Conservation (phyloP, 2,113 vertebrate genomes). For the Synchiropus splendidus region DNA sequence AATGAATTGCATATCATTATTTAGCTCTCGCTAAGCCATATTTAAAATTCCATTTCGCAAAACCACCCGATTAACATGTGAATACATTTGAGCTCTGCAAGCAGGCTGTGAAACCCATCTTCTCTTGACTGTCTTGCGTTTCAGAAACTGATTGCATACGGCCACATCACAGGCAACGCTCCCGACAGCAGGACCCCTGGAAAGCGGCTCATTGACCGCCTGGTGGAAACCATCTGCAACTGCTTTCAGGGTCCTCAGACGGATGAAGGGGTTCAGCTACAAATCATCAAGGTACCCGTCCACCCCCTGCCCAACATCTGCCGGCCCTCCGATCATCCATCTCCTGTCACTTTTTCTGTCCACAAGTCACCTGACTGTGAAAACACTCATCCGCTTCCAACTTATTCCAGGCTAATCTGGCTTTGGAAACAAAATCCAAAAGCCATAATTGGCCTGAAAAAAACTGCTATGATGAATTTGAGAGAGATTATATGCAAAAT, state of each 20-base stretch:
- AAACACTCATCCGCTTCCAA: no score
- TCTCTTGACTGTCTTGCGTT: not conserved
- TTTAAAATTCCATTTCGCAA: no score
- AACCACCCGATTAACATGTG: no score
- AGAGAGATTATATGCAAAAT: no score
- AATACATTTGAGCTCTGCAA: no score
- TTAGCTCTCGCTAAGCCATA: no score
- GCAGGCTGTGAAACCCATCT: no score
- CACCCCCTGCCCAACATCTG: not conserved
- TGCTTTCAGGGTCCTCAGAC: constrained; percentile 96
- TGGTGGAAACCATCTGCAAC: constrained; percentile 89
- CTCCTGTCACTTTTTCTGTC: constrained; percentile 1
- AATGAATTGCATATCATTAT: no score
- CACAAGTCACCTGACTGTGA: no score
- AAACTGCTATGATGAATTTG: no score
- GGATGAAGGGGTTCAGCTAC: constrained; percentile 93
- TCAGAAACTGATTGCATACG: constrained; percentile 96
- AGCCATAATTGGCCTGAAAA: no score
- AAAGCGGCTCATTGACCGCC: constrained; percentile 89
- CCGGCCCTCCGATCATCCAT: constrained; percentile 9
- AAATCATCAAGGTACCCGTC: constrained; percentile 88
- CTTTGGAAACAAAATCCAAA: no score
- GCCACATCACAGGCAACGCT: constrained; percentile 94
- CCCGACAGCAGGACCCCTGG: constrained; percentile 82
- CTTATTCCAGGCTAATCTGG: constrained; percentile 1